Evolutionary conservation across 2,113 vertebrate genomes (phyloP).

Genomic region (Corythaeola cristata): DNA sequence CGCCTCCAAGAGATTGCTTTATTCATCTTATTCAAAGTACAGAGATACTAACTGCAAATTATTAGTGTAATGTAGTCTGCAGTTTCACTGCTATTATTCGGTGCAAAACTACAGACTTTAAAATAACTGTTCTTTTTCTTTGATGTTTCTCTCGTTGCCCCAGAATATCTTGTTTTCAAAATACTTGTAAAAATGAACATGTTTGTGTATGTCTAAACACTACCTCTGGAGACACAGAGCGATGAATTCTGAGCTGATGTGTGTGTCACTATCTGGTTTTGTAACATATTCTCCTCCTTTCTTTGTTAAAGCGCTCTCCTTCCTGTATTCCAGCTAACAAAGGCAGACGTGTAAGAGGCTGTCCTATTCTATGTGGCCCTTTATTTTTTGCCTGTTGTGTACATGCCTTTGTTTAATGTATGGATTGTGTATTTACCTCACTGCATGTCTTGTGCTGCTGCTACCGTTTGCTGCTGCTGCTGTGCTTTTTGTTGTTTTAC

Average conservation of each 20-base stretch:
- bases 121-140: not conserved
- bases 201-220: slow-evolving; percentile 13
- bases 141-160: not conserved
- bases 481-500: slow-evolving; percentile 56
- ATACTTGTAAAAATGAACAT: not conserved
- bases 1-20: not conserved
- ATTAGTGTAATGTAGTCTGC: not conserved
- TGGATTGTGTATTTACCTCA: slow-evolving; percentile 31
- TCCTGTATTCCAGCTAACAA: slow-evolving; percentile 94
- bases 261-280: slow-evolving; percentile 44
- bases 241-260: not conserved
- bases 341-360: slow-evolving; percentile 98
- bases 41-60: not conserved
- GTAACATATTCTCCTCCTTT: slow-evolving; percentile 83
- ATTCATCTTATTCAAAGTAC: not conserved
- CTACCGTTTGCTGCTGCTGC: slow-evolving; percentile 53
- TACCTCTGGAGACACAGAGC: not conserved
- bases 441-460: slow-evolving; percentile 74
- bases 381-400: slow-evolving; percentile 74
- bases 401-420: slow-evolving; percentile 69
- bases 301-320: slow-evolving; percentile 91
- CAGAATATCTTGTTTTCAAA: not conserved
- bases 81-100: not conserved
- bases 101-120: not conserved
- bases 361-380: slow-evolving; percentile 70